Base-by-base conservation (phyloP, 2,888 invertebrate species). In the Rhopalosiphum nymphaeae region DNA sequence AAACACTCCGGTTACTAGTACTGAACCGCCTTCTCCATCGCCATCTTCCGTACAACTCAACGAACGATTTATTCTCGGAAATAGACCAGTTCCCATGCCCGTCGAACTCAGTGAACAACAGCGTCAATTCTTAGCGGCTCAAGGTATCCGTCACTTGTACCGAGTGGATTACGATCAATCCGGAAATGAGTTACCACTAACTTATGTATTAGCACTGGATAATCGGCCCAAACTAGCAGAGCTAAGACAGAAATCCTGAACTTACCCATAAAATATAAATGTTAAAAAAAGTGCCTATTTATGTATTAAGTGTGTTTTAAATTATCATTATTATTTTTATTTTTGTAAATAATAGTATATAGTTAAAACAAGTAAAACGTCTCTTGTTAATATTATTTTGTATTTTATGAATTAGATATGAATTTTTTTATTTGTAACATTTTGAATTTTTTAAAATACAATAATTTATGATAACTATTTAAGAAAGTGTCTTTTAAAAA, bases 161-260 rank as follows among this genome's bases (percentile, higher is more conserved):
- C 95, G 95, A 11, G 95, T 95, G 29, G 95, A 95, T 56, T 95
- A 95, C 67, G 95, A 95, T 36, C 95, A 95, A 84, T 95, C 94
- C 29, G 94, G 95, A 36, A 95, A 95, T 57, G 93, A 93, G 5
- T 42, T 94, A 67, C 95, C 95, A 10, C 93, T 95, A 3, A 95
- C 95, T 2, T 95, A 95, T 89, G 95, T 95, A 21, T 57, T 95
- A 42, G 95, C 95, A 2, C 44, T 95, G 26, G 95, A 95, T 61
- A 94, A 90, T 25, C 90, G 93, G 5, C 26, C 92, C 0, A 94
- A 92, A 86, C 57, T 36, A 13, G 53, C 42, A 46, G 78, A 89
- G 36, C 78, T 36, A 56, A 42, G 29, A 29, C 85, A 85, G 44
- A 42, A 85, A 85, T 13, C 13, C 36, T 36, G 36, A 89, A 42